phyloP scores from a whole-genome alignment of 2,797 vertebrate genomes.

The Etheostoma nigrum region DNA sequence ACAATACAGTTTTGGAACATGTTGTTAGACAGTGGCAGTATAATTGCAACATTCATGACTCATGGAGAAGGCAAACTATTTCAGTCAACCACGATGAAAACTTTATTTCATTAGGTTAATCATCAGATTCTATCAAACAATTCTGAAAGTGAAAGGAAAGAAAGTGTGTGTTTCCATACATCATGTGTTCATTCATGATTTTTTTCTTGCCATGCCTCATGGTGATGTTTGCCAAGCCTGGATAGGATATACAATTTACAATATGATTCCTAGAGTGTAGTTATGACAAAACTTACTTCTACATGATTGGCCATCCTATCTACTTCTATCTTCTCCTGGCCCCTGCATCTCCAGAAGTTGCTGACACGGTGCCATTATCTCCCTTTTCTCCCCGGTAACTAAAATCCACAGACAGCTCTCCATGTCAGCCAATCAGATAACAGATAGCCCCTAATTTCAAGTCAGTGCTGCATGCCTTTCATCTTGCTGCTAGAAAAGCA shows the following conservation, averaged over 20 bases:
- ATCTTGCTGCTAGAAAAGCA: slow-evolving; percentile 67
- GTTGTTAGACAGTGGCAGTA: background rate
- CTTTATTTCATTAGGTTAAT: background rate
- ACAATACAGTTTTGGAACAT: background rate
- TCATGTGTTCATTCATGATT: background rate
- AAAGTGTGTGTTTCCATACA: background rate
- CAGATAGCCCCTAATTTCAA: slow-evolving; percentile 74
- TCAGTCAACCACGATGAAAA: background rate
- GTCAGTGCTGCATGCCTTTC: slow-evolving; percentile 61
- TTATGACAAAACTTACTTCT: slow-evolving; percentile 14
- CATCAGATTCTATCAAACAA: background rate
- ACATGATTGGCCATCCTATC: slow-evolving; percentile 15
- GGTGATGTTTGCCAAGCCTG: background rate
- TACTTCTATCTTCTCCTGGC: slow-evolving; percentile 32
- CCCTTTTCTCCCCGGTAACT: slow-evolving; percentile 77
- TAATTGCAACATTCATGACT: background rate
- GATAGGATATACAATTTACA: background rate
- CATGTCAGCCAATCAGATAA: slow-evolving; percentile 80
- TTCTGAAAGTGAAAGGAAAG: background rate
- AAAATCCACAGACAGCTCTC: slow-evolving; percentile 75
- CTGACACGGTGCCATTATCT: slow-evolving; percentile 76
- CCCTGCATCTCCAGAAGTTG: slow-evolving; percentile 65
- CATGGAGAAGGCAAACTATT: background rate
- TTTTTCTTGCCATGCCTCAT: background rate
- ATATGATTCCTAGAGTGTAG: background rate